These are phyloP conservation scores for Pempheris klunzingeri DNA, from an alignment of 2,797 vertebrate genomes.

Conservation along the genomic window DNA sequence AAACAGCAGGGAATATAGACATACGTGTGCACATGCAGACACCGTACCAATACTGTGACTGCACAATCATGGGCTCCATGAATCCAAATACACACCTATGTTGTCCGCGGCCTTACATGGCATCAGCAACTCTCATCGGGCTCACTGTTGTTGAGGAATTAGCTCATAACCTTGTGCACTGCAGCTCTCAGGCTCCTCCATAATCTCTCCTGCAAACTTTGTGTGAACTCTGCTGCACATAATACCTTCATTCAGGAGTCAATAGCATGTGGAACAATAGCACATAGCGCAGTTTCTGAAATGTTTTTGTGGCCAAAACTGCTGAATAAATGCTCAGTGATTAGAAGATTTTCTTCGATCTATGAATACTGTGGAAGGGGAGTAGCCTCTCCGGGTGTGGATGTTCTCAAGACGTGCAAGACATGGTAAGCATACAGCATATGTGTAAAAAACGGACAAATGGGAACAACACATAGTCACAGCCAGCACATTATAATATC, in stretches of 20 bases:
- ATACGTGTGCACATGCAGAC: background rate
- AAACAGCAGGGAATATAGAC: background rate
- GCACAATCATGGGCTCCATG: background rate
- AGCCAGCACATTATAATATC: background rate
- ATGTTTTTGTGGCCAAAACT: slow-evolving; percentile 16
- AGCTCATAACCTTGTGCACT: slow-evolving; percentile 64
- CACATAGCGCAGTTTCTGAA: slow-evolving; percentile 32
- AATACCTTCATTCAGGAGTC: slow-evolving; percentile 69
- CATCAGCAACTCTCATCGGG: slow-evolving; percentile 22
- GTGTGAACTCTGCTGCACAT: slow-evolving; percentile 69
- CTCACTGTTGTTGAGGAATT: slow-evolving; percentile 62
- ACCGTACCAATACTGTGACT: background rate
- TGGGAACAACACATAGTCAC: background rate
- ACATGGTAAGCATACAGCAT: background rate
- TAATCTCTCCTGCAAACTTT: slow-evolving; percentile 77
- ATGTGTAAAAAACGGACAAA: background rate
- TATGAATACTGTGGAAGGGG: background rate
- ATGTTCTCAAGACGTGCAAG: background rate
- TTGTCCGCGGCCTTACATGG: background rate
- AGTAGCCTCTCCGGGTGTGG: background rate
- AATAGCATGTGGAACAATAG: slow-evolving; percentile 45
- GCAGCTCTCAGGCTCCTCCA: slow-evolving; percentile 51
- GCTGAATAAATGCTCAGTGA: slow-evolving; percentile 27
- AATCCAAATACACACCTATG: slow-evolving; percentile 7
- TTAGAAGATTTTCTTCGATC: slow-evolving; percentile 8